Percentiles rank a stretch among this genome's conserved stretches.
phyloP scores from a whole-genome alignment of 2,888 invertebrate genomes.

The Leptinotarsa rubiginosa region DNA sequence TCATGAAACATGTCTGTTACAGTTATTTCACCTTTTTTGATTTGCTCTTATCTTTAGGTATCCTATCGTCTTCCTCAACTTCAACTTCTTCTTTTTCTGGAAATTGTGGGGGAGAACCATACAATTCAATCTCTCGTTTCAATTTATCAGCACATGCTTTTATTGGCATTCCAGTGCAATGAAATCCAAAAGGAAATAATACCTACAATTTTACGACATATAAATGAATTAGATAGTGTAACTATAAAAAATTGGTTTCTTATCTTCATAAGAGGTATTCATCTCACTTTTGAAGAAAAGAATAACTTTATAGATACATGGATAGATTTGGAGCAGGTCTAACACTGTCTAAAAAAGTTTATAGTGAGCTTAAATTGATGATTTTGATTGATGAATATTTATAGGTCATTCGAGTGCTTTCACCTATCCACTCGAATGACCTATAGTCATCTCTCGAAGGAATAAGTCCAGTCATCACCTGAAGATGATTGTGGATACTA shows the following conservation, averaged over 20 bases:
- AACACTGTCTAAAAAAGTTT: too few species aligned
- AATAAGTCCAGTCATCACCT: too few species aligned
- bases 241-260: too few species aligned
- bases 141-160: slow-evolving; percentile 99
- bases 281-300: too few species aligned
- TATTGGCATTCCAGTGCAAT: slow-evolving; percentile 99
- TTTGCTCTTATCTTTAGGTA: slow-evolving; percentile 87
- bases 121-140: slow-evolving; percentile 90
- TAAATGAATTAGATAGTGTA: background rate
- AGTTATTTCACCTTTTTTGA: slow-evolving; percentile 79
- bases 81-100: slow-evolving; percentile 73
- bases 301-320: too few species aligned
- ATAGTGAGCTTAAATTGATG: background rate
- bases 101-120: slow-evolving; percentile 93
- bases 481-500: too few species aligned
- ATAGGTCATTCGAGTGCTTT: too few species aligned
- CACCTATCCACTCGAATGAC: too few species aligned
- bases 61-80: slow-evolving; percentile 70
- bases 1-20: background rate
- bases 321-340: too few species aligned
- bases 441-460: too few species aligned
- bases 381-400: too few species aligned
- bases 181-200: slow-evolving; percentile 97
- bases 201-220: slow-evolving; percentile 64
- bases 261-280: too few species aligned